phyloP scores from a whole-genome alignment of 2,888 invertebrate genomes.

The Rhingia rostrata region DNA sequence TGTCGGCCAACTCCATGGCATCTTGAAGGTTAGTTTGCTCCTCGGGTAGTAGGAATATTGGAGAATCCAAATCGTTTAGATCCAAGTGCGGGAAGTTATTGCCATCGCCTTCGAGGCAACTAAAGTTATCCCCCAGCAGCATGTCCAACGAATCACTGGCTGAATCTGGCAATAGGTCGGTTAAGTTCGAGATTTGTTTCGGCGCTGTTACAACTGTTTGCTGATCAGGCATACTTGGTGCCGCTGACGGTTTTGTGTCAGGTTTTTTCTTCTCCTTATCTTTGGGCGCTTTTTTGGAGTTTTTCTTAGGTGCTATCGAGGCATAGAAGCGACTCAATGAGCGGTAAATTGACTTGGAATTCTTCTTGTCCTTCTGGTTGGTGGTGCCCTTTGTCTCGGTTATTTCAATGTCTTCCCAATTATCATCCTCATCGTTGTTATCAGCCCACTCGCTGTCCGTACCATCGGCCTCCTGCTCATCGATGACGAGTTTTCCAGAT shows the following conservation, averaged over 20 bases:
- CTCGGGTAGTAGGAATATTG: conserved; percentile 59
- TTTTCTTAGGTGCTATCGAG: conserved; percentile 62
- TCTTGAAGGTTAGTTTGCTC: conserved; percentile 77
- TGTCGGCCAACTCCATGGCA: conserved; percentile 76
- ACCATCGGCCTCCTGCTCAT: conserved; percentile 37
- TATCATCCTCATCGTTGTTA: conserved; percentile 75
- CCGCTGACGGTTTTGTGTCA: conserved; percentile 25
- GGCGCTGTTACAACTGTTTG: background rate
- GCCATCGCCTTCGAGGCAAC: conserved; percentile 56
- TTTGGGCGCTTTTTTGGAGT: conserved; percentile 32
- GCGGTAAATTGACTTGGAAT: conserved; percentile 75
- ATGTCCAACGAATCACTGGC: conserved; percentile 71
- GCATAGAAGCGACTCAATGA: conserved; percentile 75
- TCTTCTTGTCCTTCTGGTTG: conserved; percentile 70
- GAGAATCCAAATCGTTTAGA: conserved; percentile 57
- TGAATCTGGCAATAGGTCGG: conserved; percentile 75
- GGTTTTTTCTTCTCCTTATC: conserved; percentile 40
- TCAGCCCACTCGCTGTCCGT: conserved; percentile 51
- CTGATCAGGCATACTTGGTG: conserved; percentile 32
- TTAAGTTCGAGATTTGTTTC: conserved; percentile 67
- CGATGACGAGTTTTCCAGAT: conserved; percentile 43
- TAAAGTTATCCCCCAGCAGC: conserved; percentile 51
- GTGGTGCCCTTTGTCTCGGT: conserved; percentile 66
- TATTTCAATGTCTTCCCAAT: conserved; percentile 80
- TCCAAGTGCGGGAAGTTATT: conserved; percentile 62